Base-by-base conservation (phyloP, 1,140 invertebrate genomes). In the Diplogasteroides magnus region DNA sequence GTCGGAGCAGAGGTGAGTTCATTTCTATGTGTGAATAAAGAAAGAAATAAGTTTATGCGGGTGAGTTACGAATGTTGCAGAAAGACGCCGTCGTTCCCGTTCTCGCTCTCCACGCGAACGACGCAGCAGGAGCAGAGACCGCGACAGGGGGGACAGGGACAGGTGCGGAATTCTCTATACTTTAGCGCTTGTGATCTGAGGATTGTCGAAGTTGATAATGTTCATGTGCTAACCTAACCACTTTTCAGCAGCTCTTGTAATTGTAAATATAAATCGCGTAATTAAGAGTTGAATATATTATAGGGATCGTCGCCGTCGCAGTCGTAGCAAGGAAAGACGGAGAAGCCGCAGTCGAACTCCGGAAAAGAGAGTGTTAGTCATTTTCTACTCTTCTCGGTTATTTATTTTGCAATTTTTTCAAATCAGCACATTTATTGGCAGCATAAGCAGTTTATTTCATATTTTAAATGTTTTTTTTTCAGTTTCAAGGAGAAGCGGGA, bases 301-400 rank as follows among this genome's bases (percentile, higher is more conserved):
- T n/a, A n/a, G n/a, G n/a, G n/a, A n/a, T n/a, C n/a, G n/a, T n/a
- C n/a, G n/a, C n/a, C n/a, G n/a, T n/a, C n/a, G 59, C 59, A 29
- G 6, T 26, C 59, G 25, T n/a, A 3, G 25, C 25, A n/a, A 61
- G 6, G n/a, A n/a, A 29, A 29, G 28, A 6, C 59, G 59, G 6
- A n/a, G n/a, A n/a, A 6, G 59, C 15, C 59, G 37, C 6, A 98
- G 97, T 94, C 94, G 95, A 48, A 48, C 37, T 48, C 37, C 37
- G 37, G 37, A 48, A 19, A 48, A 48, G 37, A 6, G 37, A 48
- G 37, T 48, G 37, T 48, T 6, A 6, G 37, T 48, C 19, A 11
- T 48, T 6, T 11, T 48, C 19, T 48, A n/a, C 6, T 48, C 6
- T 48, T 48, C 37, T 19, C 37, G 19, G 6, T 48, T 48, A 48